Evolutionary conservation across 2,113 vertebrate species (phyloP), one percentile per base, ranked within the genome.

Genomic region (Myotis brandtii): DNA sequence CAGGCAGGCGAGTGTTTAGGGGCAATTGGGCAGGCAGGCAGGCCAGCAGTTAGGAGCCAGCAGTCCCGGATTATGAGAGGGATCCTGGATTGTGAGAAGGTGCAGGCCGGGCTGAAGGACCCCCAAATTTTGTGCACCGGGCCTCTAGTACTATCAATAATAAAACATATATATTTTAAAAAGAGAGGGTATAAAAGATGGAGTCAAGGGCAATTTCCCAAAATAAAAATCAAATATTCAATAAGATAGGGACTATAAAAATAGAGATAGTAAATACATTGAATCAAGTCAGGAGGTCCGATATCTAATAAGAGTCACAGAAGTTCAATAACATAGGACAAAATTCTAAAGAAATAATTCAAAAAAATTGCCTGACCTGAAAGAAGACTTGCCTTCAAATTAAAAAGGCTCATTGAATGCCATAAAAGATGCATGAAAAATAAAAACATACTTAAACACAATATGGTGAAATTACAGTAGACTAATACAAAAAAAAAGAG

Each of bases 161-260:
- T 59, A 3, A 23, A 59, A 54, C 21, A 59, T 56, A 20, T 56
- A 23, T 23, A 23, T 59, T 59, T 56, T 23, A 56, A 59, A 59
- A 59, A 25, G 56, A 59, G 21, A 1, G 32, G 10, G 9, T 77
- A 32, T 70, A 3, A 69, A 93, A 89, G 23, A 90, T 64, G 11
- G 7, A 66, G 20, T 83, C 12, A 69, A 93, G 32, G 20, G 13
- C 20, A 88, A 56, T 37, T 72, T 89, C 18, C 23, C 48, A 77
- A 13, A 89, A 86, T 72, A 27, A 86, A 95, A 80, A 59, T 52
- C 13, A 82, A 83, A 64, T 84, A 67, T 89, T 85, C 18, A 67
- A 81, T 88, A n/a, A 62, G 37, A 32, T 34, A 40, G 9, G 50
- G 13, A 72, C 16, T 93, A 64, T 84, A 18, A 81, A 3, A 79